Evolutionary conservation across 92 coral and sea anemone species (phyloP).

Genomic region (Heteractis magnifica): DNA sequence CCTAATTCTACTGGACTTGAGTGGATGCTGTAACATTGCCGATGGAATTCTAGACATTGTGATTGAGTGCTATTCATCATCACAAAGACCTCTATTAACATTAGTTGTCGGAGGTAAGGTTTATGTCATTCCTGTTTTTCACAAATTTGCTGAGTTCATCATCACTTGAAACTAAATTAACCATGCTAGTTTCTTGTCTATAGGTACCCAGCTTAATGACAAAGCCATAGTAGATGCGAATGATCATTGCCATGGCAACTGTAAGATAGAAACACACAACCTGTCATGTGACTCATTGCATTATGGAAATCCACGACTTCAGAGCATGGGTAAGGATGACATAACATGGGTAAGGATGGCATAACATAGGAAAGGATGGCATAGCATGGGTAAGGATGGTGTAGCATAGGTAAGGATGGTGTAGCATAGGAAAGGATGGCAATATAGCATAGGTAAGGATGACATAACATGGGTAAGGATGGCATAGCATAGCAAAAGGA

Average conservation of each 20-base stretch:
- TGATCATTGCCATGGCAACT: slow-evolving; percentile 10
- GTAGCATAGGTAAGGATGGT: no score
- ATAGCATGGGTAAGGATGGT: no score
- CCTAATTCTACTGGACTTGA: slow-evolving; percentile 54
- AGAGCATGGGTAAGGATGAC: not conserved
- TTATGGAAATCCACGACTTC: not conserved
- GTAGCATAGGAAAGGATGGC: no score
- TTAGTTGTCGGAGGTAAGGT: slow-evolving; percentile 68
- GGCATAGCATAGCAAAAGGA: not conserved
- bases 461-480: not conserved
- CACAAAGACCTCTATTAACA: slow-evolving; percentile 47
- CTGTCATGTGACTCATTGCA: not conserved
- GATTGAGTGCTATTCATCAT: slow-evolving; percentile 28
- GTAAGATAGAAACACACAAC: not conserved
- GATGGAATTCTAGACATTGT: slow-evolving; percentile 53
- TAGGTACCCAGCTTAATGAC: slow-evolving; percentile 28
- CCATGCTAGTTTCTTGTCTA: not conserved
- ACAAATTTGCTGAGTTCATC: not conserved
- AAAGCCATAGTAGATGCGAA: not conserved
- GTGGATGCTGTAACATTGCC: slow-evolving; percentile 67
- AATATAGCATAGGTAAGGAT: not conserved
- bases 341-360: not conserved
- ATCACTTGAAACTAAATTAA: not conserved
- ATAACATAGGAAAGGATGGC: no score
- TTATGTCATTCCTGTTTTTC: not conserved